Evolutionary conservation across 2,888 invertebrate genomes (phyloP).

Genomic region (Nomada hirtipes): DNA sequence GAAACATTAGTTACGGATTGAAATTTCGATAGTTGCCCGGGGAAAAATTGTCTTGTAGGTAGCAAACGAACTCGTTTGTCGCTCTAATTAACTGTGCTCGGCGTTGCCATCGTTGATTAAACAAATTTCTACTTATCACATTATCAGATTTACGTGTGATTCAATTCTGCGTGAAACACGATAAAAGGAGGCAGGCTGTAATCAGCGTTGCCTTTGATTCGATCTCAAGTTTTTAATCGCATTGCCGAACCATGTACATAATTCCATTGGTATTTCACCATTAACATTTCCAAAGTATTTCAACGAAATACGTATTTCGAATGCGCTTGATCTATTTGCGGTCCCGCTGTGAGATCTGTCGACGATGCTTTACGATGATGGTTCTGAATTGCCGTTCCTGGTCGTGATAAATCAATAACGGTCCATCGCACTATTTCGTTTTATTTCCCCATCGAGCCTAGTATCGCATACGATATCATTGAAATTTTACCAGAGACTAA

Average conservation of each 20-base stretch:
- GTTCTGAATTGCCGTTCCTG: constrained; percentile 37
- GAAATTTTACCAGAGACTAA: not conserved
- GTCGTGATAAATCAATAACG: constrained; percentile 36
- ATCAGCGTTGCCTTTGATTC: constrained; percentile 36
- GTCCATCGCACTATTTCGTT: constrained; percentile 13
- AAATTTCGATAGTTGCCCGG: not conserved
- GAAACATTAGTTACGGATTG: not conserved
- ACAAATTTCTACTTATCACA: constrained; percentile 28
- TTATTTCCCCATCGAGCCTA: constrained; percentile 5
- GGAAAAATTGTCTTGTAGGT: not conserved
- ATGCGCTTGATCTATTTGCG: constrained; percentile 39
- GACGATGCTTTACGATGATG: constrained; percentile 37
- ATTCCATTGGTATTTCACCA: constrained; percentile 25
- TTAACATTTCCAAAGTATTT: constrained; percentile 27
- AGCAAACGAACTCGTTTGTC: constrained; percentile 20
- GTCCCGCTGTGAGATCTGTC: constrained; percentile 33
- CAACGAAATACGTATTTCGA: constrained; percentile 32
- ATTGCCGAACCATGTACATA: constrained; percentile 2
- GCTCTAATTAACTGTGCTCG: constrained; percentile 14
- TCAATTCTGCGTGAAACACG: constrained; percentile 20
- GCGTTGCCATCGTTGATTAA: constrained; percentile 23
- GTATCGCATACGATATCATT: not conserved
- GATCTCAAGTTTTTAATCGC: constrained; percentile 44
- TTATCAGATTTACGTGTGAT: constrained; percentile 35
- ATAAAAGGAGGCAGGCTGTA: constrained; percentile 13